Base-by-base conservation (phyloP, 2,888 invertebrate genomes). In the Patella ulyssiponensis region DNA sequence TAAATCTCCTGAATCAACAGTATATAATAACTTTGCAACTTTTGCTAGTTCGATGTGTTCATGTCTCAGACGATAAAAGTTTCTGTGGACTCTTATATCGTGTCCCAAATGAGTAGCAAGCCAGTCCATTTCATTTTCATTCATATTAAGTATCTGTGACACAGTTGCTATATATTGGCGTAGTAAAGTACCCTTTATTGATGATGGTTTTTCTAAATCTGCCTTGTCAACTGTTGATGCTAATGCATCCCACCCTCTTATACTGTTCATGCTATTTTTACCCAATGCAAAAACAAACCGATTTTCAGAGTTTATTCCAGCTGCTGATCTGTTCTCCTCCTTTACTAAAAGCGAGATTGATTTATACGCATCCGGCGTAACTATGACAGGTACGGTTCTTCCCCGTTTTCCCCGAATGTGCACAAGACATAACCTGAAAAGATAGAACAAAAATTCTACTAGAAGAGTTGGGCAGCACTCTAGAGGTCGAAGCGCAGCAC, bases 41-140 rank as follows among this genome's bases (percentile, higher is more conserved):
- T 76, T 76, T n/a, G 53, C 76, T 15, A 76, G 71, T 76, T 76
- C 73, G 14, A 76, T 69, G 11, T 70, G 44, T 53, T 33, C 76
- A 64, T 27, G 17, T 52, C 73, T 58, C 15, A 76, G 73, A 23
- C 76, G 54, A 64, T 76, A 76, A 69, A 76, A 76, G 44, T 73
- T 69, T 76, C 69, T 72, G 44, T 73, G 76, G 23, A 69, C 69
- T 58, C 53, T 72, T 56, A 76, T 69, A 17, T 20, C 51, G 54
- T 76, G 76, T 11, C 70, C 58, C 17, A 76, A 73, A 69, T 76
- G 76, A 44, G 64, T 76, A 12, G 76, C 71, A 14, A 76, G 44
- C 73, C 76, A 76, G 17, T 76, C 70, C 15, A 76, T 27, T 53
- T 76, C 76, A n/a, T 69, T 69, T 27, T 76, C 44, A 73, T 72